Percentiles rank a stretch among this genome's conserved stretches.
phyloP scores from a whole-genome alignment of 37 sponge, comb jelly and placozoan species.

The Spongilla lacustris region DNA sequence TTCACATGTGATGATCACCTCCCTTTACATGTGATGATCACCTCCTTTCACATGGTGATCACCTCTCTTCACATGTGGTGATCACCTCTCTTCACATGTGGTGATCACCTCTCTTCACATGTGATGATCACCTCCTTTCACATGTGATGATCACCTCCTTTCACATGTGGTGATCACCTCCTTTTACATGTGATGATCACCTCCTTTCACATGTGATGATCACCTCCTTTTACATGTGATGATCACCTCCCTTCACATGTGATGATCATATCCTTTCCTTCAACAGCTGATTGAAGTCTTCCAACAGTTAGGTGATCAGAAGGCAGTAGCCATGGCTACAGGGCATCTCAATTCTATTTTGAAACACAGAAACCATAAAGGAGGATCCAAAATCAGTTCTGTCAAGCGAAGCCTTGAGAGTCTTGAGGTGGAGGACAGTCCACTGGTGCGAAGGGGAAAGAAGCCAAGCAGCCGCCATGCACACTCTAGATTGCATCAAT shows the following conservation, averaged over 20 bases:
- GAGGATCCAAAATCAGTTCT: neutral
- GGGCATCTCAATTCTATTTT: neutral
- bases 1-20: neutral
- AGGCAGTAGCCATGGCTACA: neutral
- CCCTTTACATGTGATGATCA: neutral
- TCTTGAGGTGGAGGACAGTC: neutral
- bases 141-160: neutral
- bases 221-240: neutral
- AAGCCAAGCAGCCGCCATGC: neutral
- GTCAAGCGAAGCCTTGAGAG: neutral
- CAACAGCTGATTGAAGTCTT: constrained; percentile 32
- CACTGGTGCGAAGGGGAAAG: neutral
- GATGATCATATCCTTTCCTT: neutral
- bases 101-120: no score
- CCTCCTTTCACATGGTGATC: no score
- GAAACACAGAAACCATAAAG: neutral
- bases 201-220: neutral
- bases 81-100: neutral
- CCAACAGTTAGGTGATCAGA: constrained; percentile 33
- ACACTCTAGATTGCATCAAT: neutral
- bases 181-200: neutral
- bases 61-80: no score
- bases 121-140: neutral
- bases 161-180: neutral
- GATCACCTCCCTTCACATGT: neutral